Evolutionary conservation across 2,888 invertebrate genomes (phyloP).

Genomic region (Rhamphomyia laevipes): DNA sequence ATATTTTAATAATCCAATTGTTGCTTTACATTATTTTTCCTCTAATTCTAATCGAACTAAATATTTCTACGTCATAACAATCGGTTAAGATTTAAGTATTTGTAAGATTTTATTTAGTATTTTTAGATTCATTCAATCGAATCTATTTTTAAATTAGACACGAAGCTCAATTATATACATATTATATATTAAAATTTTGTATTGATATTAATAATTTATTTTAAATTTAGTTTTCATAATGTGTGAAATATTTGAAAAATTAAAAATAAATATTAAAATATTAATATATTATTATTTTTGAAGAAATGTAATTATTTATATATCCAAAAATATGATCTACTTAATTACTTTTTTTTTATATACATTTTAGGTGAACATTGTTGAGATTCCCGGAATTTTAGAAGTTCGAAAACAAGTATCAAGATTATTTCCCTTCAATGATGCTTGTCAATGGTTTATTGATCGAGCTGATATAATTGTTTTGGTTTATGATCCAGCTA

Average conservation of each 20-base stretch:
- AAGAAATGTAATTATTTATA: neutral
- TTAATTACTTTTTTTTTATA: neutral
- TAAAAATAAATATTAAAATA: no score
- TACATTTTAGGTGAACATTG: constrained; percentile 73
- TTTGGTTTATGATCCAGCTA: constrained; percentile 88
- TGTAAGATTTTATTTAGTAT: no score
- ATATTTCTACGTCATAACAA: no score
- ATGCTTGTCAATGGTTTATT: constrained; percentile 95
- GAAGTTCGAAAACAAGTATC: constrained; percentile 90
- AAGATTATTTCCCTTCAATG: constrained; percentile 86
- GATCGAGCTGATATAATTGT: constrained; percentile 92
- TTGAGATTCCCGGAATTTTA: constrained; percentile 91
- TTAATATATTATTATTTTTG: no score
- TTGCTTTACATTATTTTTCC: no score
- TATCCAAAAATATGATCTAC: neutral
- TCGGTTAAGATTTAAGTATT: no score
- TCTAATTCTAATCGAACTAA: no score
- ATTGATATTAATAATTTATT: neutral
- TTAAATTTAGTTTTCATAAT: no score
- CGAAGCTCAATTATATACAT: neutral
- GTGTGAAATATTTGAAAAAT: no score
- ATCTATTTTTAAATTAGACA: no score
- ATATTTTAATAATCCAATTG: no score
- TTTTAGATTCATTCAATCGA: no score
- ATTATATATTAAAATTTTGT: neutral